Evolutionary conservation across 2,888 invertebrate genomes (phyloP).

Genomic region (Pasiphila rectangulata): DNA sequence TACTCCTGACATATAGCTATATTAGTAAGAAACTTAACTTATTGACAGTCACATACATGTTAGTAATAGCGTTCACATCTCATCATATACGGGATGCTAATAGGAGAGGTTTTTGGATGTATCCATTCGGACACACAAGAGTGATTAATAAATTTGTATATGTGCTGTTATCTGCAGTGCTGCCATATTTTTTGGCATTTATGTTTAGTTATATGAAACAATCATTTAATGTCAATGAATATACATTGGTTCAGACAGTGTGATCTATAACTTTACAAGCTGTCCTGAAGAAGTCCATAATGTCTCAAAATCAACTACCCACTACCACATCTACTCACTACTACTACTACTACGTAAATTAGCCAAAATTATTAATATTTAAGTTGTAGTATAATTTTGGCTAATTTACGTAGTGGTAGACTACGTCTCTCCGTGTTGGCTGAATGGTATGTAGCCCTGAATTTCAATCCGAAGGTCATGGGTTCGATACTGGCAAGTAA

Average conservation of each 20-base stretch:
- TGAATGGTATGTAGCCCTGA: too few species aligned
- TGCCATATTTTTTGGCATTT: conserved; percentile 52
- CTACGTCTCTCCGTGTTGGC: too few species aligned
- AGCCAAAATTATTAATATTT: too few species aligned
- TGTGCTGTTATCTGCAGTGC: conserved; percentile 39
- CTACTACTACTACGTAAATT: too few species aligned
- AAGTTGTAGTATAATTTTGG: too few species aligned
- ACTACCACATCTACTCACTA: too few species aligned
- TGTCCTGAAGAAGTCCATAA: too few species aligned
- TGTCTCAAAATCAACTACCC: too few species aligned
- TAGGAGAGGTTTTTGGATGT: conserved; percentile 63
- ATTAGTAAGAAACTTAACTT: conserved; percentile 48
- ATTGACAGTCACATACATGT: conserved; percentile 54
- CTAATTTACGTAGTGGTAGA: too few species aligned
- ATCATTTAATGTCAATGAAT: conserved; percentile 17
- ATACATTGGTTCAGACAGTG: conserved; percentile 82
- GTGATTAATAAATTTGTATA: conserved; percentile 53
- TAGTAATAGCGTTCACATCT: conserved; percentile 54
- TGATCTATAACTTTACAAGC: too few species aligned
- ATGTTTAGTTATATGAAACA: conserved; percentile 45
- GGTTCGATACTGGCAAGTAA: too few species aligned
- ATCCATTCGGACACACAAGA: conserved; percentile 57
- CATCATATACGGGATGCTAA: conserved; percentile 67
- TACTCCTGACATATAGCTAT: conserved; percentile 48
- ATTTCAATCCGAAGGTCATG: too few species aligned